Conservation (phyloP, 2,888 invertebrate genomes). For the Drosophila stalkeri region DNA sequence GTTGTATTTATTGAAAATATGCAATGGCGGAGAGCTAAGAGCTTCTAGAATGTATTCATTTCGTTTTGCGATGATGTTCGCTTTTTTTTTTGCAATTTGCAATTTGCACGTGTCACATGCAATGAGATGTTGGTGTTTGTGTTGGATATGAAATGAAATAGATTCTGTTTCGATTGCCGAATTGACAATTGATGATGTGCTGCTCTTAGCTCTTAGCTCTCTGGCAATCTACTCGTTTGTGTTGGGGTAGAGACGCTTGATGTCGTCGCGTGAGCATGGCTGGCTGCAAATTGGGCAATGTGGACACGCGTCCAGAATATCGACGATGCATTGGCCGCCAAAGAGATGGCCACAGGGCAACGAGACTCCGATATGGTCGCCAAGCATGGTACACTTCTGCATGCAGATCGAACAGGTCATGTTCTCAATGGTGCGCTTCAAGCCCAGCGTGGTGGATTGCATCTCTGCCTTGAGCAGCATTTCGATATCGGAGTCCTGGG, state of each 20-base stretch:
- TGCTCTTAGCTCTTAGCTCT: no score
- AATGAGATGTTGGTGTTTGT: no score
- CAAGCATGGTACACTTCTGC: background rate
- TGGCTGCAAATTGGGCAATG: background rate
- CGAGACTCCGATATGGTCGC: background rate
- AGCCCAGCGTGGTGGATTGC: rapidly evolving
- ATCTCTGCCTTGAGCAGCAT: background rate
- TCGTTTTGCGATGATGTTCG: background rate
- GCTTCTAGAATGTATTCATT: background rate
- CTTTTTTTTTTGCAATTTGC: no score
- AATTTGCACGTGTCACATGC: no score
- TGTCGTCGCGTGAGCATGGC: background rate
- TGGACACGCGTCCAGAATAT: rapidly evolving
- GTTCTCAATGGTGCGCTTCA: background rate
- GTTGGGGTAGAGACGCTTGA: background rate
- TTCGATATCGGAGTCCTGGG: rapidly evolving
- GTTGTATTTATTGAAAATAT: background rate
- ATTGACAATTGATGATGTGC: no score
- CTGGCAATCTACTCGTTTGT: no score
- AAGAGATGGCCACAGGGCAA: background rate
- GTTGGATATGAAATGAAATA: background rate
- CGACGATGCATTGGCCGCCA: background rate
- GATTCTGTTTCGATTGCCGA: no score
- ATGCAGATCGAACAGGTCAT: background rate
- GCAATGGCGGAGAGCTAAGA: background rate